Evolutionary conservation across 2,888 invertebrate species (phyloP).

Genomic region (Lacanobia oleracea): DNA sequence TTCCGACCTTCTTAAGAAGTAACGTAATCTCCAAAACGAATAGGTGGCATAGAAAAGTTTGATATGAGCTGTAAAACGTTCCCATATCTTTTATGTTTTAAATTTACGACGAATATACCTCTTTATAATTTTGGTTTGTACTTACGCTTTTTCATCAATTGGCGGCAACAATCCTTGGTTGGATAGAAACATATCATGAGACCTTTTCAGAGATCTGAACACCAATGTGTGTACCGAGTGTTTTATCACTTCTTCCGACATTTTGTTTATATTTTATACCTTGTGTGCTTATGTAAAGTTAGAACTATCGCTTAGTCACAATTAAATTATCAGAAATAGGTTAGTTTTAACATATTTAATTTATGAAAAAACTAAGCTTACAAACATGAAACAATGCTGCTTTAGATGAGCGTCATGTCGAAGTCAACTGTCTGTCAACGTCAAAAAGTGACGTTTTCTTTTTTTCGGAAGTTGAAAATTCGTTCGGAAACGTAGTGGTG

Average conservation of each 20-base stretch:
- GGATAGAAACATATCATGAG: conserved; percentile 99
- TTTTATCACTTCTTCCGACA: conserved; percentile 96
- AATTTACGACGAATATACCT: not conserved
- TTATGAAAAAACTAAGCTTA: conserved; percentile 22
- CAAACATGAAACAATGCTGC: conserved; percentile 49
- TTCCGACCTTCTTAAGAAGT: no score
- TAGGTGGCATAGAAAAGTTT: not conserved
- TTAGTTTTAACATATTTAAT: conserved; percentile 47
- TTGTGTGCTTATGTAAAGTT: conserved; percentile 4
- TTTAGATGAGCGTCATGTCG: conserved; percentile 46
- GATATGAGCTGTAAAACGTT: not conserved
- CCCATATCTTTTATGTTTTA: not conserved
- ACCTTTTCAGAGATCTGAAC: conserved; percentile 98
- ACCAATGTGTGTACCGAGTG: conserved; percentile 99
- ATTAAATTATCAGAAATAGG: conserved; percentile 15
- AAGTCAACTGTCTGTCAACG: conserved; percentile 30
- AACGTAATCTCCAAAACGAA: no score
- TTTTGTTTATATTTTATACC: conserved; percentile 70
- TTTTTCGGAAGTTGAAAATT: no score
- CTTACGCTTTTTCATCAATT: conserved; percentile 96
- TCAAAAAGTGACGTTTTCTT: not conserved
- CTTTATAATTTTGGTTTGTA: conserved; percentile 52
- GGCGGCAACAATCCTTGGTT: conserved; percentile 97
- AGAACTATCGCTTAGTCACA: not conserved
- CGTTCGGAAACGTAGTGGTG: conserved; percentile 18